phyloP scores from a whole-genome alignment of 2,888 invertebrate species.

The Cryptocheilus praepositus region DNA sequence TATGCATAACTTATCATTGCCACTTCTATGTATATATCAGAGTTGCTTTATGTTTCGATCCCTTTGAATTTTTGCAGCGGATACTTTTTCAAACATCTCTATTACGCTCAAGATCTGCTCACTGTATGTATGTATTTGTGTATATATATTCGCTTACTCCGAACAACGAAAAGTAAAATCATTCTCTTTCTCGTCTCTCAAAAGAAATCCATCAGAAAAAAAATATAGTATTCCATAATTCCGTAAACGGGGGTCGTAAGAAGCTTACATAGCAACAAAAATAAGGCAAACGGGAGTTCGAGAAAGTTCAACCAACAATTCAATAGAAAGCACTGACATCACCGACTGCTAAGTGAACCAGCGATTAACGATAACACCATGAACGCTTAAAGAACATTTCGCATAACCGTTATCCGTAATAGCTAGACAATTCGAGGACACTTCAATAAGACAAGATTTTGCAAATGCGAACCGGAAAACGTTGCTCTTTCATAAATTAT shows the following conservation, averaged over 20 bases:
- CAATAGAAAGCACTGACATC: slow-evolving; percentile 55
- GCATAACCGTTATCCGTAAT: too few relatives aligned
- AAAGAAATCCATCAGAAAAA: slow-evolving; percentile 25
- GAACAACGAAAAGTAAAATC: slow-evolving; percentile 24
- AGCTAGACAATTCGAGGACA: too few relatives aligned
- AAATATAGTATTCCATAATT: slow-evolving; percentile 23
- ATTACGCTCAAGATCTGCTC: too few relatives aligned
- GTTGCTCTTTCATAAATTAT: too few relatives aligned
- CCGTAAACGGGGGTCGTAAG: slow-evolving; percentile 25
- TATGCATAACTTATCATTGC: too few relatives aligned
- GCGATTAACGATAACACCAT: too few relatives aligned
- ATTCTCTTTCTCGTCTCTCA: slow-evolving; percentile 5
- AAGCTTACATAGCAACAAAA: slow-evolving; percentile 40
- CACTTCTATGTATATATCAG: background rate
- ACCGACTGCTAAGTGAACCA: slow-evolving; percentile 43
- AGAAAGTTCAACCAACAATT: slow-evolving; percentile 37
- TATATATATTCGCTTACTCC: background rate
- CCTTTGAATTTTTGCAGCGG: slow-evolving; percentile 7
- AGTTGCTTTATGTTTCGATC: slow-evolving; percentile 2
- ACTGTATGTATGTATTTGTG: too few relatives aligned
- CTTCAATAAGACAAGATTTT: too few relatives aligned
- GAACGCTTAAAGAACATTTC: too few relatives aligned
- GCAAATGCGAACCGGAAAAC: too few relatives aligned
- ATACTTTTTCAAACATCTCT: slow-evolving; percentile 4
- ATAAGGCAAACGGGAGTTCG: slow-evolving; percentile 43